Evolutionary conservation across 2,113 vertebrate genomes (phyloP).

Genomic region (Neopipo cinnamomea): DNA sequence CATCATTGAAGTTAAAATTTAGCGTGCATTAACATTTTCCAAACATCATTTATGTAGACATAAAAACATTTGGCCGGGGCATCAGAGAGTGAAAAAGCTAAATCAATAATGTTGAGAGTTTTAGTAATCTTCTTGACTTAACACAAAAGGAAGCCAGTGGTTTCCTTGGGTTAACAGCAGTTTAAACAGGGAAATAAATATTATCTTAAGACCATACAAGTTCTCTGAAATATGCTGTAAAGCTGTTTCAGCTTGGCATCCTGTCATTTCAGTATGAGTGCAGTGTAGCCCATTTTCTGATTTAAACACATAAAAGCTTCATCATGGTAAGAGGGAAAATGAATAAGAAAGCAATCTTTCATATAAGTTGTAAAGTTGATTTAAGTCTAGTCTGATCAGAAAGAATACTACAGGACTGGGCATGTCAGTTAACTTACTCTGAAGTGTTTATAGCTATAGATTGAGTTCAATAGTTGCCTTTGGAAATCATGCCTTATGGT

Average conservation of each 20-base stretch:
- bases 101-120: not conserved
- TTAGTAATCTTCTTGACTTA: not conserved
- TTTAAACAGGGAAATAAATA: not conserved
- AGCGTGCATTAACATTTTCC: not conserved
- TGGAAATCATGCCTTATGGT: not conserved
- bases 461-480: not conserved
- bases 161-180: not conserved
- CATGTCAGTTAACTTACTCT: not conserved
- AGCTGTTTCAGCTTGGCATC: not conserved
- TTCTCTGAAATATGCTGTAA: not conserved
- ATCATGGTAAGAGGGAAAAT: not conserved
- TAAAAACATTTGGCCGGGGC: not conserved
- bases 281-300: not conserved
- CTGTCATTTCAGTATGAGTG: not conserved
- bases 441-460: not conserved
- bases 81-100: not conserved
- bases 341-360: not conserved
- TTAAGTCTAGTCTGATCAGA: not conserved
- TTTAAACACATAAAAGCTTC: not conserved
- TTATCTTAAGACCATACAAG: not conserved
- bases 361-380: not conserved
- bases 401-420: not conserved
- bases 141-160: not conserved
- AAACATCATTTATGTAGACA: not conserved
- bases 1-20: not conserved